These are phyloP conservation scores for Agonopterix alstromeriana DNA, from an alignment of 2,888 invertebrate genomes.

Conservation along the genomic window DNA sequence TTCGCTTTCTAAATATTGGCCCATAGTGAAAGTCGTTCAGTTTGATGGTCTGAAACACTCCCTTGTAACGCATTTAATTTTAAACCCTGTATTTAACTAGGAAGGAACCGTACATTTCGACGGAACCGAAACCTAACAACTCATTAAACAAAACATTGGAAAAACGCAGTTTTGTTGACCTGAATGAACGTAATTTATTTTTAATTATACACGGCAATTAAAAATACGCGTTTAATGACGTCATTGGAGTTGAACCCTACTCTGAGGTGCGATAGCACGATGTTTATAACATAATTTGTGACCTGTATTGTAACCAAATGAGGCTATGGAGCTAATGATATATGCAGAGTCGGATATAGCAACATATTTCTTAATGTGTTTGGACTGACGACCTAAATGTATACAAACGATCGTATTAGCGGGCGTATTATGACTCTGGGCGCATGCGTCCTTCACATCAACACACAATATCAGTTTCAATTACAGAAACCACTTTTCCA, in stretches of 20 bases:
- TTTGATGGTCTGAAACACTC: no score
- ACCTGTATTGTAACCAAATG: conserved; percentile 30
- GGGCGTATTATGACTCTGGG: neutral
- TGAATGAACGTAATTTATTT: no score
- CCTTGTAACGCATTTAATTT: no score
- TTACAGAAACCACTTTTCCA: neutral
- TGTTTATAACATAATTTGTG: neutral
- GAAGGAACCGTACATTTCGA: no score
- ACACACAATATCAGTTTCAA: neutral
- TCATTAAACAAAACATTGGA: no score
- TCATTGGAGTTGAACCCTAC: conserved; percentile 25
- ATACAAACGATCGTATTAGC: conserved; percentile 5
- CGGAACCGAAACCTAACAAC: no score
- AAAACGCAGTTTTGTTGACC: no score
- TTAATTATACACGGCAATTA: no score
- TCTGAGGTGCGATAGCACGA: no score
- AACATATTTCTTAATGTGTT: conserved; percentile 10
- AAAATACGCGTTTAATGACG: conserved; percentile 23
- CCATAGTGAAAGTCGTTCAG: no score
- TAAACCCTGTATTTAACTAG: no score
- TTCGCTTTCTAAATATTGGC: no score
- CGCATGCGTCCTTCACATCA: conserved; percentile 4
- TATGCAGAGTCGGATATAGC: conserved; percentile 1
- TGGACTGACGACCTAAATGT: conserved; percentile 10
- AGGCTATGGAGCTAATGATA: conserved; percentile 22